Evolutionary conservation across 2,113 vertebrate genomes (phyloP), one percentile per base, ranked within the genome.

Genomic region (Vanacampus margaritifer): DNA sequence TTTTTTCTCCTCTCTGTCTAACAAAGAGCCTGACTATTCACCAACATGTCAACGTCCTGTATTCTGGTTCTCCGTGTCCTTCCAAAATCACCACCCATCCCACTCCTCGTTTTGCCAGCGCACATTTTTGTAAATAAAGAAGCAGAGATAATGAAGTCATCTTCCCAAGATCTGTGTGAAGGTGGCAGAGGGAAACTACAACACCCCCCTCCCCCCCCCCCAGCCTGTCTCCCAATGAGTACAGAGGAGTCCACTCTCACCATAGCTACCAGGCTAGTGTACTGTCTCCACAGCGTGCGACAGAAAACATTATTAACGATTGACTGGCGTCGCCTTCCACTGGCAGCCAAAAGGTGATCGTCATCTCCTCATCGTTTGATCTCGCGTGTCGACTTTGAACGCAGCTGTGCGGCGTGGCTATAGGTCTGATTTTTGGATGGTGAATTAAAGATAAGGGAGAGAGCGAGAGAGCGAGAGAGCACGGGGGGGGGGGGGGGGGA

Each of bases 331-430:
- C 71, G 64, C 84, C 71, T 58, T 64, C 72, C 69, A 63, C 68
- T 71, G 69, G 60, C 65, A 78, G 76, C 72, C 84, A 74, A 66
- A 60, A 1, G 79, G 36, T 37, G 54, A 76, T 32, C 28, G 4
- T 78, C 86, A 54, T 78, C 77, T 80, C 69, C 26, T 60, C 59
- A 51, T 69, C 71, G 79, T 84, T 80, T 79, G 72, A 76, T 80
- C 59, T 48, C 50, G 21, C 73, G 54, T 61, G 72, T 72, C 59
- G 58, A 74, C 83, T 85, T 83, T 87, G 69, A 85, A 75, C 76
- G 73, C 5, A 80, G 80, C 87, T 87, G 80, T 60, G 73, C 78
- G 35, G 37, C 67, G 57, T 56, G 67, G 75, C 72, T 73, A 48
- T 65, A 65, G 67, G 65, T 80, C 75, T 72, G 73, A 75, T 82